Percentiles rank a stretch among this genome's conserved stretches.
Conservation (phyloP, 1,140 invertebrate genomes). For the Drosophila pseudoananassae region DNA sequence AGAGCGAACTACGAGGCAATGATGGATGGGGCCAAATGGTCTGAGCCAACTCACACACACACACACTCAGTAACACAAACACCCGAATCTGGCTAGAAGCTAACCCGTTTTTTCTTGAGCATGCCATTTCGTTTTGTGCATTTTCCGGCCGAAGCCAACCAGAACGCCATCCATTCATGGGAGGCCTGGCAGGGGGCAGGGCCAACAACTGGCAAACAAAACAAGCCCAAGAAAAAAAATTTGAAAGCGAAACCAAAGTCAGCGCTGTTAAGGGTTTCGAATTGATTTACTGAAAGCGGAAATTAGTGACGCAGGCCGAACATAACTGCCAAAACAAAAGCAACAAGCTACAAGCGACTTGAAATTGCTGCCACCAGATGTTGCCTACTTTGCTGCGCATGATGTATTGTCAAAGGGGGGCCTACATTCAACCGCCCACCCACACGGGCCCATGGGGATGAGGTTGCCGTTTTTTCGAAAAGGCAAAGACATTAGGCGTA, state of each 20-base stretch:
- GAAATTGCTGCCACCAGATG: conserved; percentile 73
- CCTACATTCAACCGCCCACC: conserved; percentile 3
- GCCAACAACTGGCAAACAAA: conserved; percentile 28
- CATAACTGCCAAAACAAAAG: conserved; percentile 26
- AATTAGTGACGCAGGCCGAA: conserved; percentile 71
- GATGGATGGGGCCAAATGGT: conserved; percentile 75
- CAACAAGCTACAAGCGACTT: conserved; percentile 51
- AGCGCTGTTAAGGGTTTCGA: conserved; percentile 65
- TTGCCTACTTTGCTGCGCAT: conserved; percentile 75
- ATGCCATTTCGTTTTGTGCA: conserved; percentile 30
- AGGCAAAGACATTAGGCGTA: conserved; percentile 77
- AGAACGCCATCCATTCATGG: conserved; percentile 62
- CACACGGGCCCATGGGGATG: conserved; percentile 8
- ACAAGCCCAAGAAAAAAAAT: conserved; percentile 21
- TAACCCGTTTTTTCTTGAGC: conserved; percentile 35
- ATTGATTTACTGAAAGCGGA: conserved; percentile 80
- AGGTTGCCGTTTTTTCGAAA: conserved; percentile 7
- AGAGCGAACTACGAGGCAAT: conserved; percentile 75
- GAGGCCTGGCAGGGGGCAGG: conserved; percentile 6
- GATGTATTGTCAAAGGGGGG: conserved; percentile 68
- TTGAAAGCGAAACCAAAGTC: conserved; percentile 35
- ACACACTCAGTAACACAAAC: not conserved
- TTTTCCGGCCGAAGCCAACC: conserved; percentile 53
- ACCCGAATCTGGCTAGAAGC: conserved; percentile 17
- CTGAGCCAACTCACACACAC: conserved; percentile 36